phyloP scores from a whole-genome alignment of 2,797 vertebrate genomes.

The Euthynnus affinis region DNA sequence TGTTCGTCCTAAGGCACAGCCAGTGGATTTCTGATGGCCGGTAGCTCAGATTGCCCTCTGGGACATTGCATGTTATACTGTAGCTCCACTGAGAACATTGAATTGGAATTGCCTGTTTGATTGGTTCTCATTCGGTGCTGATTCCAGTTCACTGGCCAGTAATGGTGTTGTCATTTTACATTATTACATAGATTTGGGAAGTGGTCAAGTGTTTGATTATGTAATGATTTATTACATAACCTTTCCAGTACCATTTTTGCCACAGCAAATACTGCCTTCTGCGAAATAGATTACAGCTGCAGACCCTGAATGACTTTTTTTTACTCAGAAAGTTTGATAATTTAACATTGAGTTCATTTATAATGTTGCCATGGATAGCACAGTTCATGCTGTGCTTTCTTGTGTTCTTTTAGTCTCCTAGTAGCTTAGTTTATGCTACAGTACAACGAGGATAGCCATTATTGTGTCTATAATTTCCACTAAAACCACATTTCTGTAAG shows the following conservation, averaged over 20 bases:
- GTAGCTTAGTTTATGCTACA: background rate
- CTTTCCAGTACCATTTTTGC: constrained; percentile 25
- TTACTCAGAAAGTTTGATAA: constrained; percentile 8
- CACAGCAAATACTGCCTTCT: constrained; percentile 35
- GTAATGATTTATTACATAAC: constrained; percentile 62
- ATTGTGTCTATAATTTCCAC: constrained; percentile 20
- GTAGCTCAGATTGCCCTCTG: constrained; percentile 16
- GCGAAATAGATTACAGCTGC: constrained; percentile 29
- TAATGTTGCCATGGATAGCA: background rate
- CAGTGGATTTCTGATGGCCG: constrained; percentile 26
- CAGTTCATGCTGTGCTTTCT: background rate
- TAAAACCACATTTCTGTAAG: constrained; percentile 40
- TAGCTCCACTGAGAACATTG: constrained; percentile 40
- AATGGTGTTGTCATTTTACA: constrained; percentile 46
- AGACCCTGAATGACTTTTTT: constrained; percentile 1
- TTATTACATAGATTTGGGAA: constrained; percentile 32
- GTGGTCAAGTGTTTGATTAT: constrained; percentile 55
- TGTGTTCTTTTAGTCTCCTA: constrained; percentile 7
- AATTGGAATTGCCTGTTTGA: constrained; percentile 42
- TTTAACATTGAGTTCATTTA: constrained; percentile 8
- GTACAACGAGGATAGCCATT: background rate
- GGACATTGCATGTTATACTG: constrained; percentile 38
- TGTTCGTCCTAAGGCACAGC: constrained; percentile 8
- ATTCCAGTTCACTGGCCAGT: constrained; percentile 44
- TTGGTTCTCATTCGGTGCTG: constrained; percentile 18